Evolutionary conservation across 2,113 vertebrate genomes (phyloP).

Genomic region (Atlantisia rogersi): DNA sequence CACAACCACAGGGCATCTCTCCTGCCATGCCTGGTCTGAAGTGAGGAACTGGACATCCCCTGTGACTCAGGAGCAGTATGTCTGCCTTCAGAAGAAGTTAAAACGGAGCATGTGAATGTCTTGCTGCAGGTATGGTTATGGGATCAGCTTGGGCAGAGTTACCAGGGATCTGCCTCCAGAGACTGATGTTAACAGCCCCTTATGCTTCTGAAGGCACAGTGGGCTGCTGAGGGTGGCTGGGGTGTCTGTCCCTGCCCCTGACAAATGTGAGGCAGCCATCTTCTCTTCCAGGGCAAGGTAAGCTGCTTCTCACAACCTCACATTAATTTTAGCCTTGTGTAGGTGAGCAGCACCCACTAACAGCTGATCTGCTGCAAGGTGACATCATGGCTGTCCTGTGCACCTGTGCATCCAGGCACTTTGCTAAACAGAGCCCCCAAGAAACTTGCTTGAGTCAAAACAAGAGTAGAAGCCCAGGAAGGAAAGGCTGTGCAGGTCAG

Average conservation of each 20-base stretch:
- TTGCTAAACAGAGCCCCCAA: background rate
- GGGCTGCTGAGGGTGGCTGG: background rate
- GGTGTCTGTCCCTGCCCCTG: background rate
- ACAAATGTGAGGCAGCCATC: background rate
- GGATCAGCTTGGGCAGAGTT: background rate
- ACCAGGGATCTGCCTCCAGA: background rate
- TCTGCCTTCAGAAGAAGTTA: background rate
- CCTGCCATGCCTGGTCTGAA: background rate
- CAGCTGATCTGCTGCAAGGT: background rate
- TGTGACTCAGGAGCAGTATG: background rate
- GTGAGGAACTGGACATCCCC: background rate
- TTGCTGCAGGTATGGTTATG: background rate
- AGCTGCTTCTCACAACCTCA: background rate
- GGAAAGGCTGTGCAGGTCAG: background rate
- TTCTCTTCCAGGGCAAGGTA: background rate
- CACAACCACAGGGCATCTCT: background rate
- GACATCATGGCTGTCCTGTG: background rate
- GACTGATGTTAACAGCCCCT: background rate
- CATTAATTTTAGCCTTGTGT: background rate
- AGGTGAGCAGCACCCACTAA: background rate
- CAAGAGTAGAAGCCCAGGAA: background rate
- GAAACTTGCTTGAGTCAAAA: background rate
- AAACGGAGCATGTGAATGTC: background rate
- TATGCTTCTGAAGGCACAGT: background rate
- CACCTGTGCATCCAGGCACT: background rate